phyloP scores from a whole-genome alignment of 2,888 invertebrate genomes.

The Oligia fasciuncula region DNA sequence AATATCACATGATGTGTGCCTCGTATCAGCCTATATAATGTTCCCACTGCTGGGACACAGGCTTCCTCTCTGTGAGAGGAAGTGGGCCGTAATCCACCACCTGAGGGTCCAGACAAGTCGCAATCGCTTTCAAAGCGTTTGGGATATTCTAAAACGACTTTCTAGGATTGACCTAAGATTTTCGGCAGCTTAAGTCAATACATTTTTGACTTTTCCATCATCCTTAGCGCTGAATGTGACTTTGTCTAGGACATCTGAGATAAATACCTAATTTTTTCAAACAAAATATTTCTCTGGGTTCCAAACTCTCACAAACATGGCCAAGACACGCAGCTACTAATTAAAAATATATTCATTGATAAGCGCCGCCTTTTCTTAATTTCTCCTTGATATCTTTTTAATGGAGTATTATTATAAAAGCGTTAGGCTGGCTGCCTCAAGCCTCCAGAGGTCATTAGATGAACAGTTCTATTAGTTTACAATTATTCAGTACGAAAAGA shows the following conservation, averaged over 20 bases:
- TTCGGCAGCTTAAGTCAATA: too few relatives aligned
- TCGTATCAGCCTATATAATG: background rate
- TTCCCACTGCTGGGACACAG: background rate
- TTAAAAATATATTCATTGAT: slow-evolving; percentile 44
- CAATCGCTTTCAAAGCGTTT: background rate
- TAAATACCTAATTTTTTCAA: background rate
- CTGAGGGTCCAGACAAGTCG: background rate
- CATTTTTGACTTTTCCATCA: background rate
- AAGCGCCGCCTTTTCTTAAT: slow-evolving; percentile 49
- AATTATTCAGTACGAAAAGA: slow-evolving; percentile 5
- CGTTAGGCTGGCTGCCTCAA: slow-evolving; percentile 33
- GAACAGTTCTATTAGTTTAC: slow-evolving; percentile 17
- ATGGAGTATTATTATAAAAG: slow-evolving; percentile 57
- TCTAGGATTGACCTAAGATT: background rate
- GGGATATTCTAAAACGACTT: background rate
- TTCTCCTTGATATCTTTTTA: slow-evolving; percentile 62
- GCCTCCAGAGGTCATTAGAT: slow-evolving; percentile 19
- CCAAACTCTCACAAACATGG: background rate
- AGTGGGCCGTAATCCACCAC: background rate
- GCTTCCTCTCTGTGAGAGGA: too few relatives aligned
- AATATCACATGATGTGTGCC: background rate
- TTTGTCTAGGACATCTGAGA: background rate
- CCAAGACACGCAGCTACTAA: slow-evolving; percentile 8
- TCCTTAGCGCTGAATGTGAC: background rate
- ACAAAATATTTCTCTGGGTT: background rate